Evolutionary conservation across 2,888 invertebrate genomes (phyloP).

Genomic region (Tiliacea citrago): DNA sequence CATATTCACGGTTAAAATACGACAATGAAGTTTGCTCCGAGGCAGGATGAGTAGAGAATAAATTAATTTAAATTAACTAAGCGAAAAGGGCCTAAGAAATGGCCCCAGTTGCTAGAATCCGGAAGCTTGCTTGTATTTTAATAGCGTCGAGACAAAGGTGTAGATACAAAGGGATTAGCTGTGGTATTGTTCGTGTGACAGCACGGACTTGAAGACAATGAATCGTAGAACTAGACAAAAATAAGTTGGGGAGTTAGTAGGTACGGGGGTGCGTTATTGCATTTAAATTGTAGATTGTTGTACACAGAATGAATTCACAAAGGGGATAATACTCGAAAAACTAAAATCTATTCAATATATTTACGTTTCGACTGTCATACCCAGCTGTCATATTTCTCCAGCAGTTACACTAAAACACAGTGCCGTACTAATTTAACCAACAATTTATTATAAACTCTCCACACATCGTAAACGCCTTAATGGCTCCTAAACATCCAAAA

Average conservation of each 20-base stretch:
- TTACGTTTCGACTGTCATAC: slow-evolving; percentile 36
- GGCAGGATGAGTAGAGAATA: slow-evolving; percentile 81
- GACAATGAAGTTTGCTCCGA: slow-evolving; percentile 77
- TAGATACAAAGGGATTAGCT: slow-evolving; percentile 83
- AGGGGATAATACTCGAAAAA: slow-evolving; percentile 16
- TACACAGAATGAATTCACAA: slow-evolving; percentile 14
- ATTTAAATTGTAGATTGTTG: slow-evolving; percentile 44
- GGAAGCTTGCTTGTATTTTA: slow-evolving; percentile 84
- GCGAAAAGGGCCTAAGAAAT: slow-evolving; percentile 86
- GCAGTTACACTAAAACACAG: slow-evolving; percentile 37
- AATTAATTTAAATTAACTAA: slow-evolving; percentile 89
- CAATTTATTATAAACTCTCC: slow-evolving; percentile 63
- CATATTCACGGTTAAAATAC: slow-evolving; percentile 71
- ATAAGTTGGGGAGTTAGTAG: slow-evolving; percentile 55
- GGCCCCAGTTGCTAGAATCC: slow-evolving; percentile 79
- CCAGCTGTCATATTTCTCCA: slow-evolving; percentile 34
- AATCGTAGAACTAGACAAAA: slow-evolving; percentile 68
- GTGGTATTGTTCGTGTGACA: slow-evolving; percentile 79
- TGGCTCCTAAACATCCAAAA: slow-evolving; percentile 59
- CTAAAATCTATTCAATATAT: slow-evolving; percentile 39
- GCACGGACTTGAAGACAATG: slow-evolving; percentile 70
- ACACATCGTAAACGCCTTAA: slow-evolving; percentile 62
- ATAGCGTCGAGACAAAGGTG: slow-evolving; percentile 84
- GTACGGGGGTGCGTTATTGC: slow-evolving; percentile 50
- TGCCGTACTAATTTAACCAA: slow-evolving; percentile 55